Conservation (phyloP, 2,113 vertebrate species). For the Clarias macrocephalus region DNA sequence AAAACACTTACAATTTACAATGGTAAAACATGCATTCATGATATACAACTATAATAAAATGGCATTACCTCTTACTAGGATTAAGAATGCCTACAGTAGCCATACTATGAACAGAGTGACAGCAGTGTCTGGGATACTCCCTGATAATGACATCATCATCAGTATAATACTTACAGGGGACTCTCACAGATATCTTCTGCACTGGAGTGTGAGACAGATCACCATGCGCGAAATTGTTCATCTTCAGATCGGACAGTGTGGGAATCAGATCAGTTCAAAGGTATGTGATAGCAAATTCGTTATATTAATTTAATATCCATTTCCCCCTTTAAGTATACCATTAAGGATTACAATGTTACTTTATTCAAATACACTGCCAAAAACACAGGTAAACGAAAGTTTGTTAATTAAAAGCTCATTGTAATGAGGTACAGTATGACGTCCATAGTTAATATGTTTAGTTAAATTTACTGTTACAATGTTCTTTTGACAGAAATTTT, state of each 20-base stretch:
- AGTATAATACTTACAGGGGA: slow-evolving; percentile 59
- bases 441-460: not conserved
- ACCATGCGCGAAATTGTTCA: slow-evolving; percentile 97
- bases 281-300: slow-evolving; percentile 66
- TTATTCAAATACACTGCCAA: not conserved
- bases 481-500: not conserved
- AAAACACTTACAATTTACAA: not conserved
- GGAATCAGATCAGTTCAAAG: slow-evolving; percentile 97
- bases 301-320: not conserved
- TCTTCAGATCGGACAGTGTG: slow-evolving; percentile 96
- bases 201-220: slow-evolving; percentile 49
- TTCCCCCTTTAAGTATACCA: not conserved
- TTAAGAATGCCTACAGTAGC: not conserved
- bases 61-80: not conserved
- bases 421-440: not conserved
- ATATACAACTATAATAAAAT: not conserved
- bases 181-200: slow-evolving; percentile 50
- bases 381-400: not conserved
- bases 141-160: slow-evolving; percentile 66
- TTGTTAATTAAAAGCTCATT: not conserved
- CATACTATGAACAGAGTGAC: slow-evolving; percentile 41
- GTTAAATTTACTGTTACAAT: not conserved
- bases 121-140: slow-evolving; percentile 45
- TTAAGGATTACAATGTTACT: not conserved
- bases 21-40: not conserved